Evolutionary conservation across 2,797 vertebrate genomes (phyloP).

Genomic region (Botia almorhae): DNA sequence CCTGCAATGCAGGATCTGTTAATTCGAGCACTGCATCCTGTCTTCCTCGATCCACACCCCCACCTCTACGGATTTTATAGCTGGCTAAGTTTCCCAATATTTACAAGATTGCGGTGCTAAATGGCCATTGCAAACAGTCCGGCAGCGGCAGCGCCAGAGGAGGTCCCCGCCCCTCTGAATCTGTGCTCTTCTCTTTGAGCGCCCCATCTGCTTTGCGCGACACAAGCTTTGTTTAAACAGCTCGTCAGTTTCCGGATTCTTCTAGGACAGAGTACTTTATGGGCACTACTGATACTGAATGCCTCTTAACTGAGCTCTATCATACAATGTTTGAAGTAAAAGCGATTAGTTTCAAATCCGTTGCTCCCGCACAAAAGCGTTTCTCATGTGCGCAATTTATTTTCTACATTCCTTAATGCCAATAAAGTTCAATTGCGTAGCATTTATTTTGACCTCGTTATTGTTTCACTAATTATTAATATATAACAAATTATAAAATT

Average conservation of each 20-base stretch:
- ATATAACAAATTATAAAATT: background rate
- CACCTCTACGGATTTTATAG: constrained; percentile 68
- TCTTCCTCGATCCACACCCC: constrained; percentile 40
- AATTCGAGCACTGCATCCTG: constrained; percentile 73
- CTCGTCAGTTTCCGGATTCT: constrained; percentile 70
- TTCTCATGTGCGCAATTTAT: background rate
- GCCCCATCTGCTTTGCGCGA: constrained; percentile 73
- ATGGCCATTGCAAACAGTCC: constrained; percentile 75
- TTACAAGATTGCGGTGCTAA: constrained; percentile 82
- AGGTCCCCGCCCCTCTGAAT: constrained; percentile 63
- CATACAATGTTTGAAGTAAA: constrained; percentile 46
- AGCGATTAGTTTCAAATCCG: constrained; percentile 10
- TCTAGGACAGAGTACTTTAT: constrained; percentile 59
- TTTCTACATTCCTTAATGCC: background rate
- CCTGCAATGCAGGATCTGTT: constrained; percentile 83
- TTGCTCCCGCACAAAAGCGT: background rate
- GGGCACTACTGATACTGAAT: constrained; percentile 56
- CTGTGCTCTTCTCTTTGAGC: constrained; percentile 69
- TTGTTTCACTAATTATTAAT: background rate
- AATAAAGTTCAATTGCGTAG: background rate
- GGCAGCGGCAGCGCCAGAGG: constrained; percentile 55
- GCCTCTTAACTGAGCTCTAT: constrained; percentile 42
- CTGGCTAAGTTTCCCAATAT: constrained; percentile 78
- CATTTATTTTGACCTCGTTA: background rate
- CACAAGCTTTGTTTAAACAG: constrained; percentile 71